Percentiles rank a stretch among this genome's conserved stretches.
Evolutionary conservation across 2,113 vertebrate species (phyloP).

Genomic region (Oreamnos americanus): DNA sequence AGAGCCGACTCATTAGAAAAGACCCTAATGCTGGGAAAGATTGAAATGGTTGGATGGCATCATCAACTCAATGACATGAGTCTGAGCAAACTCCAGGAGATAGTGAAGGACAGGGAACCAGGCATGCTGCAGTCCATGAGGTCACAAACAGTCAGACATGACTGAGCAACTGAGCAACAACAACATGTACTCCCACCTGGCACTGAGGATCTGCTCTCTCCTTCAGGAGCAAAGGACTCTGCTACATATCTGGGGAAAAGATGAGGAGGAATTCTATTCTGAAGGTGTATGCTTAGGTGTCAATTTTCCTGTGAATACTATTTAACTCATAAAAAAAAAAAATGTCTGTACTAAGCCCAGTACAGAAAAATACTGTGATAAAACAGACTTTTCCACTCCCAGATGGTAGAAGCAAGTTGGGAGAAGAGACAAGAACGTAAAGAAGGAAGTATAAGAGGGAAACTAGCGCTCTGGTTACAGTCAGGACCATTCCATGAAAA

Average conservation of each 20-base stretch:
- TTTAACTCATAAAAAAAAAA: neutral
- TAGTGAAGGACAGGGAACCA: neutral
- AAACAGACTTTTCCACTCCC: neutral
- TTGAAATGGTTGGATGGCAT: neutral
- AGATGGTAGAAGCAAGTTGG: neutral
- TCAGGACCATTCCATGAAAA: neutral
- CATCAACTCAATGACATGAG: neutral
- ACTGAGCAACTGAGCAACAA: neutral
- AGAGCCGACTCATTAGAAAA: neutral
- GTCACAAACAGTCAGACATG: neutral
- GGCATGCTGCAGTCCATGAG: neutral
- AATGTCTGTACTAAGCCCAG: neutral
- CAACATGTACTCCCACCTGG: neutral
- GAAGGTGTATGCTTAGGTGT: neutral
- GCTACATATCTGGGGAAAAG: neutral
- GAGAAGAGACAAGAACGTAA: neutral
- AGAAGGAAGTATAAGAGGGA: neutral
- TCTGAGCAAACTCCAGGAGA: neutral
- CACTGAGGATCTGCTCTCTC: neutral
- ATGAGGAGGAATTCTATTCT: neutral
- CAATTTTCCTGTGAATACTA: neutral
- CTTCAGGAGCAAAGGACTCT: neutral
- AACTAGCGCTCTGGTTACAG: neutral
- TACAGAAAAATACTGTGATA: neutral
- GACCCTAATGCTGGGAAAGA: neutral